Conservation (phyloP, 2,113 vertebrate genomes). For the Ceyx melanurus region DNA sequence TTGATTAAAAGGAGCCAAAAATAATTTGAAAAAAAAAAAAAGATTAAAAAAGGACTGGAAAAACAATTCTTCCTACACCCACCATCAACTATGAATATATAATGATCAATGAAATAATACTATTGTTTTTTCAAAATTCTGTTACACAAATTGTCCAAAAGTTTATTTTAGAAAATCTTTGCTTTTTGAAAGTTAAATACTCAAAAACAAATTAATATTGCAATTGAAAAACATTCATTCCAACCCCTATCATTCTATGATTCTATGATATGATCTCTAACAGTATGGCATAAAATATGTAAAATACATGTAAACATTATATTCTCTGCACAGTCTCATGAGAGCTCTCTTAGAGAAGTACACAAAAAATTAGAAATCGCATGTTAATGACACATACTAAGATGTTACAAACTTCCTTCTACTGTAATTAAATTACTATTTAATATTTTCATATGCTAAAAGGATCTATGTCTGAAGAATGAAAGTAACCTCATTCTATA, state of each 20-base stretch:
- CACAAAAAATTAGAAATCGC: not conserved
- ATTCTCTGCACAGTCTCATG: slow-evolving; percentile 18
- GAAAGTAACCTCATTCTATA: slow-evolving; percentile 26
- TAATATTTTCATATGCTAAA: not conserved
- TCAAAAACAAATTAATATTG: not conserved
- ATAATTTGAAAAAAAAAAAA: not conserved
- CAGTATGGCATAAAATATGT: not conserved
- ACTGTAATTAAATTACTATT: not conserved
- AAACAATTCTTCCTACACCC: not conserved
- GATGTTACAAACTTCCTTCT: not conserved
- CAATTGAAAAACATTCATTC: not conserved
- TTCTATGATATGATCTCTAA: not conserved
- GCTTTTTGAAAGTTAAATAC: not conserved
- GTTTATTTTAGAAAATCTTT: not conserved
- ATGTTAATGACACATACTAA: not conserved
- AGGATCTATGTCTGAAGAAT: not conserved
- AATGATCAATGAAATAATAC: not conserved
- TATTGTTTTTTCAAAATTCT: not conserved
- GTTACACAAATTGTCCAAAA: not conserved
- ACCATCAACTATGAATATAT: not conserved
- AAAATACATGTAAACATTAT: not conserved
- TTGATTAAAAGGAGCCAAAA: not conserved
- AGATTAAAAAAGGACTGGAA: not conserved
- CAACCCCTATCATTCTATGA: too few species aligned
- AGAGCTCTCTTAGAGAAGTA: not conserved